Base-by-base conservation (phyloP, 2,113 vertebrate genomes). In the Caranx melampygus region DNA sequence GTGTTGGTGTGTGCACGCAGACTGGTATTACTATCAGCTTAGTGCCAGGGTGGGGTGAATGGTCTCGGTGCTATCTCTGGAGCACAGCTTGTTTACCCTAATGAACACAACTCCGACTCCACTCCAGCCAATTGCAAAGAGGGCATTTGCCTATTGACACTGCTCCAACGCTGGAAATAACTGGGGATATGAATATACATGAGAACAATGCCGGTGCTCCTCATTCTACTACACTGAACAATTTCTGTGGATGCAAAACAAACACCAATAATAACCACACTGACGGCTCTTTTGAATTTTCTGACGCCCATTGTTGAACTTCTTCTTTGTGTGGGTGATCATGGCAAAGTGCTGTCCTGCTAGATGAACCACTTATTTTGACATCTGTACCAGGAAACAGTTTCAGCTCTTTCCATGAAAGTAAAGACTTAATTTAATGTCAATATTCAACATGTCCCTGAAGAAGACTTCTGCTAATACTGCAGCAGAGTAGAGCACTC, bases 61-160 rank as follows among this genome's bases (percentile, higher is more conserved):
- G 86, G 83, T 78, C 74, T 79, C 79, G 33, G 72, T 84, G 87
- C 88, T 92, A 91, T 92, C 93, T 87, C 80, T 79, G 80, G 68
- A 83, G 76, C 87, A 31, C 91, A 93, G 91, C 89, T 82, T 93
- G 91, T 94, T 94, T 92, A 88, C 76, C 70, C 78, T 81, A 87
- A 89, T 88, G 86, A 91, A 90, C 83, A 84, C 70, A 76, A 88
- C 82, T 89, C 79, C 72, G 84, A 82, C 76, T 80, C 75, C 72
- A 82, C 82, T 80, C 77, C 82, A 84, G 79, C 74, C 79, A 84
- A 82, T 59, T 70, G 73, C 76, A 67, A 72, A 58, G 81, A 78
- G 58, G 76, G 33, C 60, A 78, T 89, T 87, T 90, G 75, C 35
- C 83, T 76, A 76, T 87, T 88, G 89, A 89, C 21, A 37, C 60